A percentile compares a stretch with the other conserved stretches of the same genome.
These are phyloP conservation scores for Scytalopus superciliaris DNA, from an alignment of 2,113 vertebrate genomes.

Conservation along the genomic window DNA sequence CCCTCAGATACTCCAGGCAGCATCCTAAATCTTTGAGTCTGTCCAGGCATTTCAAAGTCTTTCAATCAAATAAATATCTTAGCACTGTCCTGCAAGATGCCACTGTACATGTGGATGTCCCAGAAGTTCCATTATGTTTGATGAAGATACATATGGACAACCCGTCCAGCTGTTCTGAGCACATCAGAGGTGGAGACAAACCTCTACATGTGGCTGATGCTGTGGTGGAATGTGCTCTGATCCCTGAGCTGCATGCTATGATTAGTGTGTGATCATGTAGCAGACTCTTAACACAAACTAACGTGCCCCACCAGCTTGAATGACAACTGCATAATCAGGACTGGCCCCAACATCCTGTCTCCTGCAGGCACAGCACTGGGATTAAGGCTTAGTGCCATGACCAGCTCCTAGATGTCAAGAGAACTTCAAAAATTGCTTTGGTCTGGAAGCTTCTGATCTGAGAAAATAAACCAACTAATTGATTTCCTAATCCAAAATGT, in stretches of 20 bases:
- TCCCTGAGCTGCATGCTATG: no score
- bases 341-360: not conserved
- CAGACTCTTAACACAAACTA: not conserved
- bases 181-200: not conserved
- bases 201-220: not conserved
- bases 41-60: not conserved
- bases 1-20: not conserved
- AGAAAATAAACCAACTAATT: not conserved
- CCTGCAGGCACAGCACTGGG: not conserved
- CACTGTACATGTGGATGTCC: not conserved
- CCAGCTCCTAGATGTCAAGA: not conserved
- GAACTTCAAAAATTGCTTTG: not conserved
- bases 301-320: not conserved
- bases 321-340: not conserved
- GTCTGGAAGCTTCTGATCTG: not conserved
- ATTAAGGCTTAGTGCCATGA: not conserved
- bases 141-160: not conserved
- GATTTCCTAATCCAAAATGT: not conserved
- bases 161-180: not conserved
- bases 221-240: not conserved
- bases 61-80: not conserved
- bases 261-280: accelerated
- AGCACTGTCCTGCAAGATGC: not conserved
- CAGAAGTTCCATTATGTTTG: not conserved
- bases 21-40: not conserved